Conservation (phyloP, 2,797 vertebrate genomes). For the Rhynchonycteris naso region DNA sequence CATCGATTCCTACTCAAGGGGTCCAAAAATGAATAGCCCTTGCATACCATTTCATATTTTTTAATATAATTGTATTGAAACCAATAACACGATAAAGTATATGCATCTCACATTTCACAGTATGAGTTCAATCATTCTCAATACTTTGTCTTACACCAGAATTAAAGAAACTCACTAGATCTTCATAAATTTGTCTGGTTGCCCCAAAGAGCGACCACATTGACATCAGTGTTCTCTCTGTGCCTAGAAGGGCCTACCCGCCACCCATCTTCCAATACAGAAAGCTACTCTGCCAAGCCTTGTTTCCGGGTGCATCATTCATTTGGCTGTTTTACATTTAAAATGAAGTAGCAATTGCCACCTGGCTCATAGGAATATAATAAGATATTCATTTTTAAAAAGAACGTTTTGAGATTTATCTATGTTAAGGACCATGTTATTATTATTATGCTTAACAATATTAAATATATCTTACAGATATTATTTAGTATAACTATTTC, state of each 20-base stretch:
- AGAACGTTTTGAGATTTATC: background rate
- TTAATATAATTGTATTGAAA: slow-evolving; percentile 3
- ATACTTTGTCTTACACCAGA: background rate
- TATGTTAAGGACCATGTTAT: background rate
- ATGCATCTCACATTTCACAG: background rate
- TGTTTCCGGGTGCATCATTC: background rate
- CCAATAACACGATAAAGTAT: background rate
- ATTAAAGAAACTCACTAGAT: background rate
- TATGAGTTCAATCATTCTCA: background rate
- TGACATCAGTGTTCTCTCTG: background rate
- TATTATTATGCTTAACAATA: slow-evolving; percentile 4
- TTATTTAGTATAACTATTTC: slow-evolving; percentile 29
- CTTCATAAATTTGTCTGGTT: background rate
- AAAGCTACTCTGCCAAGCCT: background rate
- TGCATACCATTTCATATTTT: background rate
- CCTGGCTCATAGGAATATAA: background rate
- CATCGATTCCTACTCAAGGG: background rate
- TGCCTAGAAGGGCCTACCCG: background rate
- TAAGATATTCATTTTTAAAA: background rate
- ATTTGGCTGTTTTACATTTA: slow-evolving; percentile 18
- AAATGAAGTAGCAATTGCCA: background rate
- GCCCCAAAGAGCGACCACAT: background rate
- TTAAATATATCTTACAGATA: background rate
- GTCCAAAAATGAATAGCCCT: background rate
- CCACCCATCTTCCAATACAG: background rate